Evolutionary conservation across 2,888 invertebrate genomes (phyloP), one percentile per base, ranked within the genome.

Genomic region (Idaea straminata): DNA sequence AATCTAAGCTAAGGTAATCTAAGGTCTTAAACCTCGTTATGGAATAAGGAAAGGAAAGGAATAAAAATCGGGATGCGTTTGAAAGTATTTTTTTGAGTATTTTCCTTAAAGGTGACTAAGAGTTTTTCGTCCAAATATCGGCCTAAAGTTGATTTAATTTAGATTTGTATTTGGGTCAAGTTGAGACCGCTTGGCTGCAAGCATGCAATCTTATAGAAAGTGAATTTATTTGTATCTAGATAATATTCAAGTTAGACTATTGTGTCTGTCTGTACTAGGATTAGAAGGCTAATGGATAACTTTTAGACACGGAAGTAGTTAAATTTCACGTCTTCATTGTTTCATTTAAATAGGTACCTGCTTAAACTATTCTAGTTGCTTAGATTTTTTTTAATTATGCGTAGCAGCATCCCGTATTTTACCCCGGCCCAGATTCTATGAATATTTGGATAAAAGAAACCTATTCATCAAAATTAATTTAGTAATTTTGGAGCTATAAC

Each of bases 181-280:
- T 74, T 75, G 70, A 74, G 72, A 73, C 64, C 59, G 6, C 47
- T 47, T 65, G 68, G 69, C 69, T 71, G 72, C 69, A 72, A 69
- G 68, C 62, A 47, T 70, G 68, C 69, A 69, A 74, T 72, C 70
- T 67, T 66, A 70, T 78, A 76, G 77, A 77, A 79, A 79, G 77
- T 78, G 73, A 72, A 76, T 71, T 72, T 47, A 76, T 71, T 72
- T 47, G 47, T 47, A 47, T 47, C 47, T 47, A 47, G 47, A 69
- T 74, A 72, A 72, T 67, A 64, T 65, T 63, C 64, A 25, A 47
- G 47, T 47, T 47, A 47, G 10, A 10, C 47, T 47, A 47, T 47
- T 47, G 47, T 47, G 47, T 47, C 47, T 47, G 47, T 47, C 47
- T 59, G 15, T 15, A 61, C 57, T 61, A 61, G 58, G 60, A 16